Conservation (phyloP, 2,797 vertebrate species). For the Cuculus canorus region DNA sequence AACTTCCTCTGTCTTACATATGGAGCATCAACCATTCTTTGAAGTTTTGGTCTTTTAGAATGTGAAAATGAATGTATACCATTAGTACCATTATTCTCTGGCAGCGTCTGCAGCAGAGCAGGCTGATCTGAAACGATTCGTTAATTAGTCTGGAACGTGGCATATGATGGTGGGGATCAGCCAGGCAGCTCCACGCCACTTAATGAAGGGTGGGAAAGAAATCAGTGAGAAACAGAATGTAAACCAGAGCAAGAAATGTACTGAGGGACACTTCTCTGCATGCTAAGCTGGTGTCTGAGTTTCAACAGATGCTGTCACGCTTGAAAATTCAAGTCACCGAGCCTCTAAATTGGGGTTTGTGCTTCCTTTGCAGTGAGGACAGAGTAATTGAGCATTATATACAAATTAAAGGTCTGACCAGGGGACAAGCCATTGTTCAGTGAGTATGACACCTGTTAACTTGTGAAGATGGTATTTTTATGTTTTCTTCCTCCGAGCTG, state of each 20-base stretch:
- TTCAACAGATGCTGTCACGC: neutral
- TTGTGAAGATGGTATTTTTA: neutral
- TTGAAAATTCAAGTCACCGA: neutral
- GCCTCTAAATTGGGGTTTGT: constrained; percentile 27
- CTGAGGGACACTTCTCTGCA: neutral
- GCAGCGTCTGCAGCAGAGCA: constrained; percentile 20
- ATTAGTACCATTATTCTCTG: constrained; percentile 3
- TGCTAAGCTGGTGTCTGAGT: neutral
- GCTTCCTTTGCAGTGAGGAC: constrained; percentile 88
- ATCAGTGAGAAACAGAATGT: constrained; percentile 1
- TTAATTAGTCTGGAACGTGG: constrained; percentile 21
- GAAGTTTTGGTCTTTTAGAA: constrained; percentile 14
- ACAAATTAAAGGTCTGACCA: constrained; percentile 89
- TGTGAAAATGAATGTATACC: neutral
- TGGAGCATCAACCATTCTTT: neutral
- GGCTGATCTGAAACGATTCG: neutral
- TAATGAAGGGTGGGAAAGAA: constrained; percentile 40
- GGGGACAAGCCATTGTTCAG: constrained; percentile 95
- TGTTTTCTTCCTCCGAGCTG: neutral
- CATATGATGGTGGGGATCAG: neutral
- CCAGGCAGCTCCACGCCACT: neutral
- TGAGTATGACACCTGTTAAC: constrained; percentile 80
- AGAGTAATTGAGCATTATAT: constrained; percentile 92
- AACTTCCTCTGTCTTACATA: neutral
- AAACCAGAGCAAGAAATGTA: neutral